Evolutionary conservation across 2,888 invertebrate genomes (phyloP).

Genomic region (Brenthis ino): DNA sequence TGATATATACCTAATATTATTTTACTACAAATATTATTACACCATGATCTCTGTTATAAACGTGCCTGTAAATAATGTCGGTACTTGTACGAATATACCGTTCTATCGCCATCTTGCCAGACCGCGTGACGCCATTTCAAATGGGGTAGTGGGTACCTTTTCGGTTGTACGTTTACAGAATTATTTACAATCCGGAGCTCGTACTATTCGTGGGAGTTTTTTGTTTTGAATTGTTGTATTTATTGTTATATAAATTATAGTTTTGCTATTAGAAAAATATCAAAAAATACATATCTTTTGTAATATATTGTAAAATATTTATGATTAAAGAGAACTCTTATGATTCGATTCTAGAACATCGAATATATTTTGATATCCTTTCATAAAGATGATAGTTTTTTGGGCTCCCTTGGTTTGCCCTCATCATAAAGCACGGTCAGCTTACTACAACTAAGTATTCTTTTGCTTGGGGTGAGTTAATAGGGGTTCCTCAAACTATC

Average conservation of each 20-base stretch:
- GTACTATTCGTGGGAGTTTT: conserved; percentile 16
- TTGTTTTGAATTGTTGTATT: conserved; percentile 1
- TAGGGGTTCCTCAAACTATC: conserved; percentile 20
- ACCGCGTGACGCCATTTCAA: conserved; percentile 80
- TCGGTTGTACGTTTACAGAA: conserved; percentile 44
- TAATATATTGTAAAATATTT: too few relatives aligned
- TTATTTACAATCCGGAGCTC: conserved; percentile 30
- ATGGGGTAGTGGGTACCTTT: conserved; percentile 66
- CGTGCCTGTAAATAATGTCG: conserved; percentile 56
- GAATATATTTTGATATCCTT: background rate
- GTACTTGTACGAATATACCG: conserved; percentile 48
- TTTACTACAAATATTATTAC: background rate
- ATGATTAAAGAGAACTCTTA: too few relatives aligned
- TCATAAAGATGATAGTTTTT: conserved; percentile 2
- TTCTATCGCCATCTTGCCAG: conserved; percentile 73
- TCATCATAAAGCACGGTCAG: conserved; percentile 22
- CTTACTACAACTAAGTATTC: background rate
- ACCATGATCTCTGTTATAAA: conserved; percentile 26
- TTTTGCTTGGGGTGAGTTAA: conserved; percentile 29
- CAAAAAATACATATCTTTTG: too few relatives aligned
- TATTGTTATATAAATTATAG: background rate
- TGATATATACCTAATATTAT: background rate
- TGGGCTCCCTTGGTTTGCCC: conserved; percentile 8
- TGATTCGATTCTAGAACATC: background rate
- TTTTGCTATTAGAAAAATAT: background rate